Base-by-base conservation (phyloP, 2,797 vertebrate genomes). In the Cephalopachus bancanus region DNA sequence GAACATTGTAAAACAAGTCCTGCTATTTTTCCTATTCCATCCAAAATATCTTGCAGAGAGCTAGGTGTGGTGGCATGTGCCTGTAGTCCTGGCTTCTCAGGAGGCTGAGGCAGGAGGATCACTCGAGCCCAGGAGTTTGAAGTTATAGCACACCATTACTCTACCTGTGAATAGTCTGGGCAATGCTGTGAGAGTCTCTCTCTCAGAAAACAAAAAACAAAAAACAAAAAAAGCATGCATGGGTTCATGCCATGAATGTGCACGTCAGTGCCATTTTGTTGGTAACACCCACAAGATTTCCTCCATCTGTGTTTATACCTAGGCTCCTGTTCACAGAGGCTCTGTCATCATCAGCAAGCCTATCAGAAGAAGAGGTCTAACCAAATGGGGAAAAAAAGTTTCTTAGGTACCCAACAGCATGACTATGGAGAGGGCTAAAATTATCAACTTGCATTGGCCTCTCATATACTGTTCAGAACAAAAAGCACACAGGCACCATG, bases 181-280 rank as follows among this genome's bases (percentile, higher is more conserved):
- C 55, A 37, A 59, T 20, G 59, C 1, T 24, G n/a, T 26, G 20
- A 80, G 4, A 80, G 0, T 4, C n/a, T 33, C 5, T 59, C 0
- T 22, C 30, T 59, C 22, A 37, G 37, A 24, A 33, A 33, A 59
- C n/a, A n/a, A 53, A 55, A 16, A 75, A 5, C 26, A 15, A 55
- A 0, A 0, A n/a, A n/a, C 3, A 79, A 57, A 79, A 55, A 71
- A 71, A 33, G 37, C 19, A 20, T 24, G 7, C 99, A 97, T 12
- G 99, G 99, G 49, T 99, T 99, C 9, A 98, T 97, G 97, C 99
- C 99, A 99, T 99, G 98, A 99, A 99, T 44, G 98, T 98, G 14
- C 98, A 98, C 51, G 98, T 99, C 94, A 98, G 99, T 95, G 99
- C 98, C 94, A 99, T 98, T 97, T 99, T 99, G 97, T 99, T 99